Evolutionary conservation across 1,140 invertebrate species (phyloP).

Genomic region (Drosophila kurseongensis): DNA sequence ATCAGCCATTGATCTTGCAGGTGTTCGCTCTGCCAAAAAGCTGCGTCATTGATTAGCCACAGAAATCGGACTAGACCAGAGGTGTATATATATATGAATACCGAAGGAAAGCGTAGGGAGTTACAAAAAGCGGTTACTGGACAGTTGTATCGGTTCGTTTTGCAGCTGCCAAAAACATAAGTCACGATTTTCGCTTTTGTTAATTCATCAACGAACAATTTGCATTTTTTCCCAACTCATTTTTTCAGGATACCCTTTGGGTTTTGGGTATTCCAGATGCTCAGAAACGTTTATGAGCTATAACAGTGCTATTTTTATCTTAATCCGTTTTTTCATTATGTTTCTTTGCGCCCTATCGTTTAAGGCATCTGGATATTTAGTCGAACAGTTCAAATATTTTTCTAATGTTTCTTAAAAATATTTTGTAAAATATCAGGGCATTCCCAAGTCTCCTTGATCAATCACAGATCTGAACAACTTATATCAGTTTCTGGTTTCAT

Average conservation of each 20-base stretch:
- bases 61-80: constrained; percentile 63
- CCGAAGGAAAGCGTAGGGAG: constrained; percentile 25
- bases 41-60: constrained; percentile 75
- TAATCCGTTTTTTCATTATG: neutral
- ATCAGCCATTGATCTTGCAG: constrained; percentile 52
- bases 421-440: constrained; percentile 8
- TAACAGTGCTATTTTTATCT: neutral
- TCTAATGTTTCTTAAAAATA: no score
- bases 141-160: constrained; percentile 53
- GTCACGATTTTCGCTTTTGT: constrained; percentile 84
- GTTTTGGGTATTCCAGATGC: constrained; percentile 1
- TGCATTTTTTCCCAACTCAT: constrained; percentile 74
- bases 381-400: neutral
- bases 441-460: neutral
- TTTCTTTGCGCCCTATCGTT: neutral
- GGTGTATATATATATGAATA: neutral
- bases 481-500: constrained; percentile 52
- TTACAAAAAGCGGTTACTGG: constrained; percentile 33
- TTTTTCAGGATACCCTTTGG: constrained; percentile 40
- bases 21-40: constrained; percentile 64
- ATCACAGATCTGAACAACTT: constrained; percentile 8
- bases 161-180: constrained; percentile 84
- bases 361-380: neutral
- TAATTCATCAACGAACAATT: constrained; percentile 84
- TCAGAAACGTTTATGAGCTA: neutral